Evolutionary conservation across 1,140 invertebrate genomes (phyloP).

Genomic region (Homalodisca vitripennis): DNA sequence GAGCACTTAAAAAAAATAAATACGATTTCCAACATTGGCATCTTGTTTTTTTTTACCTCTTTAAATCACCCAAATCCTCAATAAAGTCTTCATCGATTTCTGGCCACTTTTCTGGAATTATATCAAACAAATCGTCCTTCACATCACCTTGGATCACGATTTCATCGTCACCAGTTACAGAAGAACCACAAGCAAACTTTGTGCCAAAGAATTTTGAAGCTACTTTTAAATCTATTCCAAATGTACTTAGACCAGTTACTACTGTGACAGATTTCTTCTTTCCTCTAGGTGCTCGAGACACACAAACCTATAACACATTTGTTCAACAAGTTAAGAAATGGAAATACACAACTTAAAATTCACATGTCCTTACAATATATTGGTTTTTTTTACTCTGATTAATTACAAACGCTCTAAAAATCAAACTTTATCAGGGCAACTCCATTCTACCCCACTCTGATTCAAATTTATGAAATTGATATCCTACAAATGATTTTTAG

Average conservation of each 20-base stretch:
- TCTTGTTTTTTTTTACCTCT: slow-evolving; percentile 41
- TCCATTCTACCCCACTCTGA: too few species aligned
- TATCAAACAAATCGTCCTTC: slow-evolving; percentile 96
- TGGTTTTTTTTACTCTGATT: too few species aligned
- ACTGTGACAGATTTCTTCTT: slow-evolving; percentile 99
- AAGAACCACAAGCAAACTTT: slow-evolving; percentile 98
- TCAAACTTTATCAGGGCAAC: too few species aligned
- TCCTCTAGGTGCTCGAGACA: slow-evolving; percentile 90
- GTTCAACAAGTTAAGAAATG: too few species aligned
- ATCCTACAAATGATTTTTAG: too few species aligned
- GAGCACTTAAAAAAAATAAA: too few species aligned
- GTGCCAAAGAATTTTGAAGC: slow-evolving; percentile 98
- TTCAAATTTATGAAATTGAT: too few species aligned
- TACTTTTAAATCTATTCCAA: slow-evolving; percentile 97
- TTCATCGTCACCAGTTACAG: slow-evolving; percentile 98
- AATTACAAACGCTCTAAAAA: too few species aligned
- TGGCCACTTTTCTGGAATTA: slow-evolving; percentile 97
- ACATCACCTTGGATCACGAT: slow-evolving; percentile 99
- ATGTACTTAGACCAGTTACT: slow-evolving; percentile 81
- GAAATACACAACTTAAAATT: too few species aligned
- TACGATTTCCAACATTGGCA: too few species aligned
- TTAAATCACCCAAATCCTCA: slow-evolving; percentile 47
- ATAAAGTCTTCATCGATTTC: slow-evolving; percentile 55
- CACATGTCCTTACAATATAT: too few species aligned
- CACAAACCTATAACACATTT: slow-evolving; percentile 50